Conservation (phyloP, 2,888 invertebrate species). For the Coecobrya sp. region DNA sequence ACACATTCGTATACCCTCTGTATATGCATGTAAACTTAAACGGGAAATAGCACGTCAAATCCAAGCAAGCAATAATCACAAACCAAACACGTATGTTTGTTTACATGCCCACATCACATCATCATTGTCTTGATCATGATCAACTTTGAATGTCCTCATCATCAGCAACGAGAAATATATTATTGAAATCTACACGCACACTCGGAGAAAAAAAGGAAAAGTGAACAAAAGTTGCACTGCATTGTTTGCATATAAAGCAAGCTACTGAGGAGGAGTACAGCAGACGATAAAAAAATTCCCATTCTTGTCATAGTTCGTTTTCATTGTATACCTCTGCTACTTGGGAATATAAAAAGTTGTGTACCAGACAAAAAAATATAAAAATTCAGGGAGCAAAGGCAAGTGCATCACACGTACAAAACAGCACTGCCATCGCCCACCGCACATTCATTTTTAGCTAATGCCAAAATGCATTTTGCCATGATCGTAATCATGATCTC, state of each 20-base stretch:
- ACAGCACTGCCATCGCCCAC: background rate
- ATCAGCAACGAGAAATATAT: constrained; percentile 15
- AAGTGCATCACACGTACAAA: constrained; percentile 51
- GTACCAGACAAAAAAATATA: constrained; percentile 30
- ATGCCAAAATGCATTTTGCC: constrained; percentile 69
- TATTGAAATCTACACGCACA: constrained; percentile 35
- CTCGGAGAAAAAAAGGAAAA: constrained; percentile 38
- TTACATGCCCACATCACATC: constrained; percentile 55
- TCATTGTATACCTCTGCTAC: background rate
- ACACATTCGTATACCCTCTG: background rate
- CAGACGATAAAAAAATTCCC: constrained; percentile 25
- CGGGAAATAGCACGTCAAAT: constrained; percentile 17
- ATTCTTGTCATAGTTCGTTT: background rate
- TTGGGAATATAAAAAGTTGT: background rate
- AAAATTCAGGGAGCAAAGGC: constrained; percentile 56
- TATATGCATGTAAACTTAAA: background rate
- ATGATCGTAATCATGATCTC: constrained; percentile 49
- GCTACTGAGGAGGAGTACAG: background rate
- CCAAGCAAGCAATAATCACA: background rate
- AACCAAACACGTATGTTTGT: constrained; percentile 63
- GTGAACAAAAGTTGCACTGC: constrained; percentile 54
- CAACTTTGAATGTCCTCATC: constrained; percentile 53
- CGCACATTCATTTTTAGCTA: constrained; percentile 32
- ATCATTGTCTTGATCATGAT: constrained; percentile 28
- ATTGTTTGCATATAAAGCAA: constrained; percentile 55